A percentile compares a stretch with the other conserved stretches of the same genome.
Conservation (phyloP, 2,797 vertebrate species). For the Tangara arthus region DNA sequence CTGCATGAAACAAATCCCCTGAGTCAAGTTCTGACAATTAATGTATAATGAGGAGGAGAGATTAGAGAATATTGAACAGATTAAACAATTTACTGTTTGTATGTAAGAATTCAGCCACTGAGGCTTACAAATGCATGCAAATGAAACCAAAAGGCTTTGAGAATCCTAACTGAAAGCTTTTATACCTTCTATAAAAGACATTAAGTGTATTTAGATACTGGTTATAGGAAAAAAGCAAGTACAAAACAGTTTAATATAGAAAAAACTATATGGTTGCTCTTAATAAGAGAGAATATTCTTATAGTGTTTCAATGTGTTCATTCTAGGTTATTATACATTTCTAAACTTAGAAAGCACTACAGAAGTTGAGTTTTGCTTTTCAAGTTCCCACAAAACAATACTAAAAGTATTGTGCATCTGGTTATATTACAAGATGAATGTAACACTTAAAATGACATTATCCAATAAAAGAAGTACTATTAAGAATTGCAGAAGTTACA, state of each 20-base stretch:
- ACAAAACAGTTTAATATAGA: background rate
- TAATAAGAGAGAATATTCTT: background rate
- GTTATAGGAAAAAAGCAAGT: background rate
- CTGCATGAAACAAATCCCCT: background rate
- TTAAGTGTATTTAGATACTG: background rate
- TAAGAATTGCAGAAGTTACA: background rate
- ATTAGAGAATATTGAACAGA: background rate
- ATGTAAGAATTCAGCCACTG: background rate
- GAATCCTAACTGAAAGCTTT: background rate
- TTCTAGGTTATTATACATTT: background rate
- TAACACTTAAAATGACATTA: background rate
- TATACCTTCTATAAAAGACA: background rate
- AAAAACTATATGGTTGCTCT: background rate
- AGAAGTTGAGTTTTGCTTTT: background rate
- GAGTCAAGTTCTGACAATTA: background rate
- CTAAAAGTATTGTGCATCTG: fast-evolving
- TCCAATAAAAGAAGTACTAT: background rate
- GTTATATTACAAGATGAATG: background rate
- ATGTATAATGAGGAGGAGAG: background rate
- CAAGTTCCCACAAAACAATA: background rate
- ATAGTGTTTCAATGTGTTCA: background rate
- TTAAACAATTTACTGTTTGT: background rate
- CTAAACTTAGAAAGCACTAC: background rate
- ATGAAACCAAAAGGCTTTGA: background rate
- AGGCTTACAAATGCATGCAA: background rate